Base-by-base conservation (phyloP, 2,888 invertebrate species). In the Litoditis marina region DNA sequence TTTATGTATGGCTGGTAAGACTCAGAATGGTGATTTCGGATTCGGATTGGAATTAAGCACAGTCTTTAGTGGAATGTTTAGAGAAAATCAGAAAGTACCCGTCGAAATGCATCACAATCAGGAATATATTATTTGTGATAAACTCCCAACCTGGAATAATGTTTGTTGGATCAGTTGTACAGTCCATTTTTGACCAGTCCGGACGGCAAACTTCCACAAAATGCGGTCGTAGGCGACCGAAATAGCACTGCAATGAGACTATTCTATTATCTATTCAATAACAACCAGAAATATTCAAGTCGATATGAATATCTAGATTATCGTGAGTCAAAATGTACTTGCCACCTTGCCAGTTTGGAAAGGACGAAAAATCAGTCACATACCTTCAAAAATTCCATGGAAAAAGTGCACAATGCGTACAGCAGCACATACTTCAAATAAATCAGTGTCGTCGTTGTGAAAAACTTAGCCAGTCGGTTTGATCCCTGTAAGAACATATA, bases 141-240 rank as follows among this genome's bases (percentile, higher is more conserved):
- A n/a, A n/a, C n/a, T n/a, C n/a, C n/a, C n/a, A 8, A 60, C 60
- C 60, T 4, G 62, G 62, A 42, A 62, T 62, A 13, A 62, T n/a
- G 36, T 49, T 42, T 31, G 50, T 57, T 11, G 57, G 62, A 57
- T 62, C 62, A 16, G 62, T 57, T 11, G 64, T 60, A 57, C 76
- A 78, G 46, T 75, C 74, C 46, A 78, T 67, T 47, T 69, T 62
- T 3, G 67, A 63, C 73, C 74, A 77, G 58, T 82, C 79, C 11
- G 95, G 94, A 60, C 88, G 85, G 82, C 96, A 98, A 0, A 94
- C 89, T 71, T 87, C 88, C 81, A 93, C 88, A 86, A 96, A 98
- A 85, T 98, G 94, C 36, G 96, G 96, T 74, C 96, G 87, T 71
- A 95, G 85, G 62, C 94, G 88, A 47, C 96, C 96, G 69, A 94